Evolutionary conservation across 2,888 invertebrate species (phyloP), one percentile per base, ranked within the genome.

Genomic region (Synanthedon tipuliformis): DNA sequence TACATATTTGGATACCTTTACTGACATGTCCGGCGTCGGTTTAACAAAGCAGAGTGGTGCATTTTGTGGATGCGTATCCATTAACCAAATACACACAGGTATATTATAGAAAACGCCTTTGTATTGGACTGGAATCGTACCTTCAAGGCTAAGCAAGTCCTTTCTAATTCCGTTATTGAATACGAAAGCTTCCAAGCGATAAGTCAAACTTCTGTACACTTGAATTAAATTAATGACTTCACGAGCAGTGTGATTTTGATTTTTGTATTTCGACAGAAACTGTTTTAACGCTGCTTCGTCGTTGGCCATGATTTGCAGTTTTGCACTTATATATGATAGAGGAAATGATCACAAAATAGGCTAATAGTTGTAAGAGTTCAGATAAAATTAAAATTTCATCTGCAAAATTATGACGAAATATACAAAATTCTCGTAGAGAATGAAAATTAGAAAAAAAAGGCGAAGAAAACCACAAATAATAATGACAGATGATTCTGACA

Each of bases 61-160:
- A 85, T 97, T 95, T 73, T 94, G 92, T 0, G 99, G 99, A 89
- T 99, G 97, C 4, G 97, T 98, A 72, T 99, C 97, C 92, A 97
- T 94, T 51, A 99, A 75, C 96, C 97, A 99, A 67, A 99, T 93
- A 72, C 95, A 94, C 48, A 99, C 92, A 12, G 99, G 99, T 77
- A 99, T 99, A 84, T 99, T 96, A 83, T 99, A 99, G 50, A 89
- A 90, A 55, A 90, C 88, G 84, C 96, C 95, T 91, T 95, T 96
- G 74, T 94, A 98, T 53, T 90, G 89, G 1, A 98, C 96, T 49
- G 98, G 98, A 67, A 98, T 95, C 7, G 98, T 98, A 53, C 98
- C 98, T 70, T 92, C 91, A 52, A 98, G 87, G 75, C 94, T 94
- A 45, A 97, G 89, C 59, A 98, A 85, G 54, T 95, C 93, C 78